Evolutionary conservation across 1,140 invertebrate genomes (phyloP).

Genomic region (Eumaeus atala): DNA sequence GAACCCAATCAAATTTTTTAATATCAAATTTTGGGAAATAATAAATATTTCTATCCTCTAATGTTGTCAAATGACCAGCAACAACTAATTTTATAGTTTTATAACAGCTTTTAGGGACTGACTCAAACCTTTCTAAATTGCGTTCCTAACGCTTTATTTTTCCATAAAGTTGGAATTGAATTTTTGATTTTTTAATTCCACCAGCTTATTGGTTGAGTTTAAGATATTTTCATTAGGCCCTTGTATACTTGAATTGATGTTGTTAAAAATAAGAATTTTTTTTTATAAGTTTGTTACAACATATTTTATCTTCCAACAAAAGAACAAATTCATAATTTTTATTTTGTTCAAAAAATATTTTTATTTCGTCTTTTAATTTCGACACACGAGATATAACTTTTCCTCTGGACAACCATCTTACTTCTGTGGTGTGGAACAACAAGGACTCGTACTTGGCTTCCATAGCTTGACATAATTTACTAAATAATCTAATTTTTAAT

Average conservation of each 20-base stretch:
- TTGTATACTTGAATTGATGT: slow-evolving; percentile 17
- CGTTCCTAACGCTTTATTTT: slow-evolving; percentile 12
- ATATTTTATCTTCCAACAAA: slow-evolving; percentile 15
- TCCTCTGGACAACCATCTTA: slow-evolving; percentile 11
- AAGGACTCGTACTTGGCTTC: slow-evolving; percentile 9
- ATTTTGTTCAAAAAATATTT: no score
- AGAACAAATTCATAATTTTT: slow-evolving; percentile 12
- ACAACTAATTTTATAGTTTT: slow-evolving; percentile 16
- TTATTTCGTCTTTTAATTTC: slow-evolving; percentile 9
- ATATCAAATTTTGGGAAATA: slow-evolving; percentile 17
- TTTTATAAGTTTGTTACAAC: slow-evolving; percentile 14
- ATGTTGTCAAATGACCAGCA: slow-evolving; percentile 10
- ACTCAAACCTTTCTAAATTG: slow-evolving; percentile 12
- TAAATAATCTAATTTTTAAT: no score
- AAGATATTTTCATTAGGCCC: slow-evolving; percentile 17
- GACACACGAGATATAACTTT: not conserved
- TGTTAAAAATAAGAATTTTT: slow-evolving; percentile 14
- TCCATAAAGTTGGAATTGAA: slow-evolving; percentile 19
- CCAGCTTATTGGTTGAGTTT: slow-evolving; percentile 13
- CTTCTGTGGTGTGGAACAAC: slow-evolving; percentile 6
- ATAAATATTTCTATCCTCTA: slow-evolving; percentile 14
- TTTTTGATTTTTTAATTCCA: slow-evolving; percentile 8
- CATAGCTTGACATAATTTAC: not conserved
- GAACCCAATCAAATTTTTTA: slow-evolving; percentile 15
- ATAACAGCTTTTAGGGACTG: slow-evolving; percentile 11